phyloP scores from a whole-genome alignment of 2,888 invertebrate genomes.

The Julus scanicus region DNA sequence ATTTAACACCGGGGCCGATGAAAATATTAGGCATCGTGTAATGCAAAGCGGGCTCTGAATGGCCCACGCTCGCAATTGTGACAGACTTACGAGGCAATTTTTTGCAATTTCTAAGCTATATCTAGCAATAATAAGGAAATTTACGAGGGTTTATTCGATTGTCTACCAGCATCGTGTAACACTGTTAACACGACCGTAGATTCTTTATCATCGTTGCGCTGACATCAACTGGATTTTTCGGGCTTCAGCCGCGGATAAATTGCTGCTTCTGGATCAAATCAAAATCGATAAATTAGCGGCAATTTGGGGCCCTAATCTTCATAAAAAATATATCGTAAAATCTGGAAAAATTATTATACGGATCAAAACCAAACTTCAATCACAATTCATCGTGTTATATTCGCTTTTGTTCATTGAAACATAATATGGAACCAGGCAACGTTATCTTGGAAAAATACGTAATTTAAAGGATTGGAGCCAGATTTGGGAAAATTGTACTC shows the following conservation, averaged over 20 bases:
- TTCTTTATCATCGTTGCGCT: conserved; percentile 33
- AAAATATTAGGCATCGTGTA: conserved; percentile 17
- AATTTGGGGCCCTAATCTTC: conserved; percentile 16
- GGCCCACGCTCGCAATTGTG: neutral
- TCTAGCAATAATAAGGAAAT: conserved; percentile 22
- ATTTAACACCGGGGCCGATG: neutral
- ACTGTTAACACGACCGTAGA: neutral
- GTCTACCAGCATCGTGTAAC: conserved; percentile 33
- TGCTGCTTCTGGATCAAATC: conserved; percentile 33
- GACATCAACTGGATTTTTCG: conserved; percentile 15
- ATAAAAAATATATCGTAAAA: conserved; percentile 33
- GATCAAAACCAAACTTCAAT: neutral
- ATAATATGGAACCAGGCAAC: no score
- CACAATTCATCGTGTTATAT: conserved; percentile 13
- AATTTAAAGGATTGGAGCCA: no score
- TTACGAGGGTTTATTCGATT: conserved; percentile 27
- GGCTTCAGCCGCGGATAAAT: neutral
- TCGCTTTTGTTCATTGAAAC: conserved; percentile 7
- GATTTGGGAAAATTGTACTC: no score
- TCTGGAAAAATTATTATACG: neutral
- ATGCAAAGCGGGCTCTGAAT: conserved; percentile 11
- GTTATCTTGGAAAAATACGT: no score
- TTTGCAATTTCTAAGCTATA: conserved; percentile 33
- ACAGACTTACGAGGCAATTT: conserved; percentile 9
- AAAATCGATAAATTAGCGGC: neutral